Base-by-base conservation (phyloP, 2,888 invertebrate genomes). In the Caenorhabditis panamensis region DNA sequence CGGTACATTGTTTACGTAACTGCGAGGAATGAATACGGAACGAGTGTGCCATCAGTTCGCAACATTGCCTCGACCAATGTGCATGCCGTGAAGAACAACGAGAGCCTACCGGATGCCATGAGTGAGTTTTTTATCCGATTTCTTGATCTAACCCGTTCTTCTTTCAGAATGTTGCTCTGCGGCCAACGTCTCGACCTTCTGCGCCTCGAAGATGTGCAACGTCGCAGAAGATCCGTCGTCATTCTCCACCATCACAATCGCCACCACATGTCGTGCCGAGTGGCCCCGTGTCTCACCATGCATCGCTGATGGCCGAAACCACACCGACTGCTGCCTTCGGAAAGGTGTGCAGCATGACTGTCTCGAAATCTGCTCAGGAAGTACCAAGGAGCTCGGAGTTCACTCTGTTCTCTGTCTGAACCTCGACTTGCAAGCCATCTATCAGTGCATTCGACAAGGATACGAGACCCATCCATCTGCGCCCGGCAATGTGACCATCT, bases 1-100 rank as follows among this genome's bases (percentile, higher is more conserved):
- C 93, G 94, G 9, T 96, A 96, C 92, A 94, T 95, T 91, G 93
- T 95, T 89, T 95, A 95, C 90, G 95, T 95, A 68, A 94, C 95
- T 24, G 94, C 95, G 0, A 92, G 93, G 88, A 96, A 95, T 90
- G 93, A 93, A 79, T 94, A 94, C 90, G 96, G 96, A 2, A 82
- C 78, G 1, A 80, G 81, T 67, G 84, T 87, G 41, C 87, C 87
- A 6, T 84, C 84, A 0, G 82, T 83, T 22, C 61, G 87, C 63
- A 80, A 77, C 31, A 80, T 87, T n/a, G 82, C 87, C 1, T 82
- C 86, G 0, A 87, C 87, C 11, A 87, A 87, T 66, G 81, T 84
- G 11, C 84, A 84, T 37, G 62, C 76, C 11, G 71, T 84, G 22
- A 37, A 66, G n/a, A 78, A 82, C 58, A 84, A 85, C 49, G 81